Percentiles rank a stretch among this genome's conserved stretches.
Conservation (phyloP, 2,888 invertebrate genomes). For the Acleris literana region DNA sequence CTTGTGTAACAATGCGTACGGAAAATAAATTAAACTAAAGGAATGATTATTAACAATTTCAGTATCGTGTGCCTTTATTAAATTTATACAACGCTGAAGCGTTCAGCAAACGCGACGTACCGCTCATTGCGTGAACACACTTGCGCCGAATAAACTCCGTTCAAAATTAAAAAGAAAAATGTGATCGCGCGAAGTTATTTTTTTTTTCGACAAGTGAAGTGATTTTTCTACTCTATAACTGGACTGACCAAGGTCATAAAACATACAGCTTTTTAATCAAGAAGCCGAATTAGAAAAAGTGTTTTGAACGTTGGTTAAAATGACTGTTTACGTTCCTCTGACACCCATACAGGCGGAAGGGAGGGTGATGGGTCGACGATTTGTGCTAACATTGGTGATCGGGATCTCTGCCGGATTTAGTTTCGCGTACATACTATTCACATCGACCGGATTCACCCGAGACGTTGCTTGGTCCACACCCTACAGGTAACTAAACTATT, state of each 20-base stretch:
- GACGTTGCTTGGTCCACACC: slow-evolving; percentile 68
- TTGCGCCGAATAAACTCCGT: slow-evolving; percentile 35
- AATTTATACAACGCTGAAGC: slow-evolving; percentile 28
- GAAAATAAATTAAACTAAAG: not conserved
- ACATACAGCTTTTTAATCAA: not conserved
- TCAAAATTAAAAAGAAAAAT: slow-evolving; percentile 27
- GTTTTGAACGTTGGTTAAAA: slow-evolving; percentile 25
- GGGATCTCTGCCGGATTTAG: slow-evolving; percentile 91
- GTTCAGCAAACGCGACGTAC: slow-evolving; percentile 28
- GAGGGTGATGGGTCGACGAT: slow-evolving; percentile 86
- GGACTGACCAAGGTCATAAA: not conserved
- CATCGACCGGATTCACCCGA: slow-evolving; percentile 79
- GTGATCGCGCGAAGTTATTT: not conserved
- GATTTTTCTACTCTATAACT: not conserved
- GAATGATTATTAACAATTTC: not conserved
- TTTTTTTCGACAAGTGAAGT: not conserved
- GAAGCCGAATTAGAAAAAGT: not conserved
- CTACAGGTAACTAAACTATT: slow-evolving; percentile 73
- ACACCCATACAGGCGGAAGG: slow-evolving; percentile 71
- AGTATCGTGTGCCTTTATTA: slow-evolving; percentile 8
- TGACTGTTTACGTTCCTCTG: slow-evolving; percentile 31
- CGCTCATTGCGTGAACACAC: slow-evolving; percentile 48
- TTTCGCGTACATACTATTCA: slow-evolving; percentile 88
- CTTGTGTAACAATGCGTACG: no score
- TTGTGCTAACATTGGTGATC: slow-evolving; percentile 87